phyloP scores from a whole-genome alignment of 2,797 vertebrate genomes.

The Taeniopygia guttata region DNA sequence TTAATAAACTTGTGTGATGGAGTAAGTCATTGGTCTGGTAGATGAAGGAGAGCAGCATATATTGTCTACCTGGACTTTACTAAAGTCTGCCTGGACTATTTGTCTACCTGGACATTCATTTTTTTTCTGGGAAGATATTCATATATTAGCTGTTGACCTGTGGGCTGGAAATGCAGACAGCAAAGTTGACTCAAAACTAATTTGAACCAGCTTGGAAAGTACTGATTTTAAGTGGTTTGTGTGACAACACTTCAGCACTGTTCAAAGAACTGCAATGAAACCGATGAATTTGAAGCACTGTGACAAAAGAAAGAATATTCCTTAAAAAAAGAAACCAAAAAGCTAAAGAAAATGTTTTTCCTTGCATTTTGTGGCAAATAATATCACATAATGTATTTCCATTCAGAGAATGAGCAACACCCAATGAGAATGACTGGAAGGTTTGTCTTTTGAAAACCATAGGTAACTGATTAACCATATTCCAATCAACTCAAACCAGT shows the following conservation, averaged over 20 bases:
- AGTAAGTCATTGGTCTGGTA: background rate
- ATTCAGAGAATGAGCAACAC: background rate
- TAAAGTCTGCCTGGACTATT: background rate
- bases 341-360: background rate
- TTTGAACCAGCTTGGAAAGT: background rate
- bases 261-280: background rate
- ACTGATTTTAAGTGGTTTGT: background rate
- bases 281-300: background rate
- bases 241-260: background rate
- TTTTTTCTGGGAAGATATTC: background rate
- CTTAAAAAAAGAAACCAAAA: background rate
- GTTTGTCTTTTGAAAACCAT: background rate
- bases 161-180: background rate
- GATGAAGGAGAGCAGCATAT: background rate
- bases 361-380: background rate
- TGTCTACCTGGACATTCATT: background rate
- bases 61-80: background rate
- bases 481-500: background rate
- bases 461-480: background rate
- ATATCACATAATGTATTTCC: background rate
- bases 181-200: background rate
- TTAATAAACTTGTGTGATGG: background rate
- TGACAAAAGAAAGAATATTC: background rate
- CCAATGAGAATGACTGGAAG: background rate
- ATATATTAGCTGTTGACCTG: background rate